Conservation (phyloP, 2,888 invertebrate genomes). For the Melanostoma mellinum region DNA sequence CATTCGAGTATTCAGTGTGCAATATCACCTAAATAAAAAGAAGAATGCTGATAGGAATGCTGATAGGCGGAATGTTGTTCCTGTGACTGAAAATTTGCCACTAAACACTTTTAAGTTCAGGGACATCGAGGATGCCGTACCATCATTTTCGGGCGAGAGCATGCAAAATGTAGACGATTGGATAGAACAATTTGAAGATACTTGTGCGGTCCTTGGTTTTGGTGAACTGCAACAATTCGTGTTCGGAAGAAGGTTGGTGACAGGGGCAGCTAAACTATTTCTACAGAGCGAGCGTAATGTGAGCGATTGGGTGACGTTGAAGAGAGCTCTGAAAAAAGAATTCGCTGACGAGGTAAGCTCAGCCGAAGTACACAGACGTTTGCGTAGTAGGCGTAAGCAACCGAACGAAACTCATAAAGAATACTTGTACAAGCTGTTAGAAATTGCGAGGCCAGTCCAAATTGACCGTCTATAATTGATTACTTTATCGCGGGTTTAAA, state of each 20-base stretch:
- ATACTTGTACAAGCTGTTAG: slow-evolving; percentile 25
- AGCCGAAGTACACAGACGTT: slow-evolving; percentile 37
- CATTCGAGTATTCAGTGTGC: no score
- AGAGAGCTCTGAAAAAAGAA: slow-evolving; percentile 33
- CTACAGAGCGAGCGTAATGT: slow-evolving; percentile 26
- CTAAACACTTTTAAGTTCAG: not conserved
- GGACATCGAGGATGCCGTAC: not conserved
- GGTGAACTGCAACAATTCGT: slow-evolving; percentile 37
- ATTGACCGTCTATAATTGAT: not conserved
- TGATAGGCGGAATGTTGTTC: not conserved
- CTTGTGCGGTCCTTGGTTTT: not conserved
- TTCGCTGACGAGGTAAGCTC: slow-evolving; percentile 32
- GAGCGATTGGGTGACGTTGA: slow-evolving; percentile 30
- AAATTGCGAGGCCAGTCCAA: not conserved
- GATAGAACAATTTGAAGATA: not conserved
- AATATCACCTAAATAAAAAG: no score
- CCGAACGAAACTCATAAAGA: slow-evolving; percentile 38
- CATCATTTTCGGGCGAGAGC: no score
- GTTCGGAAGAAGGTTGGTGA: slow-evolving; percentile 23
- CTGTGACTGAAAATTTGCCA: not conserved
- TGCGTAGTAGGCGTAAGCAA: slow-evolving; percentile 50
- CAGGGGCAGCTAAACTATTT: slow-evolving; percentile 46
- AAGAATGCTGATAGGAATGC: no score
- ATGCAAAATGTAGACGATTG: not conserved
- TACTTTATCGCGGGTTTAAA: no score